Conservation (phyloP, 2,797 vertebrate species). For the Peromyscus melanophrys region DNA sequence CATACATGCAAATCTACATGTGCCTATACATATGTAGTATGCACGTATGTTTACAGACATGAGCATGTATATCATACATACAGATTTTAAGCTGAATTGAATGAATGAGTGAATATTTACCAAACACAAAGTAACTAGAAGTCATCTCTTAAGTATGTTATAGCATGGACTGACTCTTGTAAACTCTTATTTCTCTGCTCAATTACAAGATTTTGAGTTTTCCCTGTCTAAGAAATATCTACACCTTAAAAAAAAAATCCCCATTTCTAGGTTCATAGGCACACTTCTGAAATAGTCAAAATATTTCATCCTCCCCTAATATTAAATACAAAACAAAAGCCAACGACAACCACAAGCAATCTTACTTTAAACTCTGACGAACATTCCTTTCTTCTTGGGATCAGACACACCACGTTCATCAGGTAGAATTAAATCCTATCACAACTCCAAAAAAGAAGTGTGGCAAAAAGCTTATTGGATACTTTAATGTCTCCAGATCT, state of each 20-base stretch:
- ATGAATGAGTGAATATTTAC: neutral
- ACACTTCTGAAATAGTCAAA: neutral
- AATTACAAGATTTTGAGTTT: neutral
- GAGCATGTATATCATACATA: neutral
- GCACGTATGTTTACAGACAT: neutral
- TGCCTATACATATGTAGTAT: neutral
- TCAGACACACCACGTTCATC: neutral
- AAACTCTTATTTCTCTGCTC: slow-evolving; percentile 36
- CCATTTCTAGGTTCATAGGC: neutral
- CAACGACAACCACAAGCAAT: neutral
- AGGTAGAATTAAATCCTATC: slow-evolving; percentile 21
- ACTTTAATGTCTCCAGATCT: neutral
- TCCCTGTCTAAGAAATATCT: neutral
- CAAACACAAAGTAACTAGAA: slow-evolving; percentile 43
- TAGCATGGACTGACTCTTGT: neutral
- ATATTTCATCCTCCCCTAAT: neutral
- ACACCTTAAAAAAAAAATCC: neutral
- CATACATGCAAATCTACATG: neutral
- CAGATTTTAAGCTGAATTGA: slow-evolving; percentile 18
- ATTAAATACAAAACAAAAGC: slow-evolving; percentile 33
- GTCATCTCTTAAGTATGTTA: neutral
- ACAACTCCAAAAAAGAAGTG: neutral
- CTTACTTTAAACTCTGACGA: slow-evolving; percentile 43
- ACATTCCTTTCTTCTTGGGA: neutral
- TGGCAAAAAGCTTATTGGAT: neutral